These are phyloP conservation scores for Pipa parva DNA, from an alignment of 2,113 vertebrate genomes.

Conservation along the genomic window DNA sequence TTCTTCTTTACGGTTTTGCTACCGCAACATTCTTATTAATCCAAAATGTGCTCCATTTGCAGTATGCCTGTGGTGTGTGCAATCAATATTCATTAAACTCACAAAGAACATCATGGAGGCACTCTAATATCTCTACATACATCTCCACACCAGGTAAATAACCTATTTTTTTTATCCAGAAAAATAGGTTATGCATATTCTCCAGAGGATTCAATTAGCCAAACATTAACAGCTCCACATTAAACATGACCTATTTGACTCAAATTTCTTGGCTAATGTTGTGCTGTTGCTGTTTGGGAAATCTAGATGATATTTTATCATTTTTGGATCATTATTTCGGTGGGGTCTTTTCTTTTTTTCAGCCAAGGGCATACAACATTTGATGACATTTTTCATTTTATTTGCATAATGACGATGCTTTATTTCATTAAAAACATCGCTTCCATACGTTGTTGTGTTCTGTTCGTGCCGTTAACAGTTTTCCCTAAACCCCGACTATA, in stretches of 20 bases:
- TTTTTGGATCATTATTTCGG: neutral
- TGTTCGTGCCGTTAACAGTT: too few relatives aligned
- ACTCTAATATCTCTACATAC: conserved; percentile 21
- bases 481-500: too few relatives aligned
- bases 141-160: conserved; percentile 26
- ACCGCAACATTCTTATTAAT: conserved; percentile 46
- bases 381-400: too few relatives aligned
- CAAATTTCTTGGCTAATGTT: neutral
- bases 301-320: too few relatives aligned
- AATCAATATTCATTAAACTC: conserved; percentile 50
- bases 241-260: conserved; percentile 10
- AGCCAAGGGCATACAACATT: too few relatives aligned
- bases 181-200: conserved; percentile 16
- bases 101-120: conserved; percentile 27
- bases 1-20: conserved; percentile 46
- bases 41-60: conserved; percentile 43
- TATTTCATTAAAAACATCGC: too few relatives aligned
- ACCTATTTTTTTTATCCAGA: conserved; percentile 23
- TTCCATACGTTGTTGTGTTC: too few relatives aligned
- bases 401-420: too few relatives aligned
- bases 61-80: conserved; percentile 42
- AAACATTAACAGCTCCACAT: conserved; percentile 5
- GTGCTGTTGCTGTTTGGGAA: neutral
- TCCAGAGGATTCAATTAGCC: conserved; percentile 27
- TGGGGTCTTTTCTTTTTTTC: too few relatives aligned